Conservation (phyloP, 1,140 invertebrate species). For the Rhyzopertha dominica region DNA sequence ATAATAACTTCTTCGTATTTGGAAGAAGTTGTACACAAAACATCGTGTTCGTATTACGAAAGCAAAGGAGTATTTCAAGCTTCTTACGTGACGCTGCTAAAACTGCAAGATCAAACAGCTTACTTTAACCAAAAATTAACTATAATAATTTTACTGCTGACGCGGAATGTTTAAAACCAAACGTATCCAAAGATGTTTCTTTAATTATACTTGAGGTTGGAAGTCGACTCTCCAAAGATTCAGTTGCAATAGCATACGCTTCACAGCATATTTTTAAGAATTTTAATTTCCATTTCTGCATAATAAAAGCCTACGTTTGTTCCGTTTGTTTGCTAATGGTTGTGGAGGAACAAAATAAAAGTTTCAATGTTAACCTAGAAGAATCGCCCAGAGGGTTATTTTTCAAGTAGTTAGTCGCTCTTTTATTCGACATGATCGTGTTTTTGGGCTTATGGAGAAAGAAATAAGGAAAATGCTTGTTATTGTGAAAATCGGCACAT, state of each 20-base stretch:
- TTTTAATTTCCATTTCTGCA: slow-evolving; percentile 17
- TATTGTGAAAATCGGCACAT: slow-evolving; percentile 24
- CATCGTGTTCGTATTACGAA: slow-evolving; percentile 29
- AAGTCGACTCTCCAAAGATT: slow-evolving; percentile 33
- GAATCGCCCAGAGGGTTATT: background rate
- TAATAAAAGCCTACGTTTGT: slow-evolving; percentile 24
- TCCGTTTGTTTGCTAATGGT: too few relatives aligned
- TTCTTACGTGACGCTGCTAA: slow-evolving; percentile 32
- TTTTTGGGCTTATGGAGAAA: slow-evolving; percentile 29
- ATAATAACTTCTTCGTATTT: slow-evolving; percentile 13
- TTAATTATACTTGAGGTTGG: slow-evolving; percentile 35
- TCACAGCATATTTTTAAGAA: slow-evolving; percentile 31
- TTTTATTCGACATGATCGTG: slow-evolving; percentile 26
- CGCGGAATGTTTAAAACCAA: slow-evolving; percentile 31
- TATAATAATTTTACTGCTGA: slow-evolving; percentile 42
- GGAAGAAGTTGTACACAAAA: slow-evolving; percentile 20
- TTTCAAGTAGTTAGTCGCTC: slow-evolving; percentile 3
- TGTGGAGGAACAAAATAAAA: too few relatives aligned
- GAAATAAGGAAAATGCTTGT: slow-evolving; percentile 23
- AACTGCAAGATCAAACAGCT: slow-evolving; percentile 33
- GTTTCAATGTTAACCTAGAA: too few relatives aligned
- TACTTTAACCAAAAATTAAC: slow-evolving; percentile 43
- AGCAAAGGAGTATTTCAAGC: slow-evolving; percentile 37
- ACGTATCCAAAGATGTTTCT: slow-evolving; percentile 30
- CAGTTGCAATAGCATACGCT: slow-evolving; percentile 36